These are phyloP conservation scores for Galago senegalensis DNA, from an alignment of 2,797 vertebrate genomes.

Conservation along the genomic window DNA sequence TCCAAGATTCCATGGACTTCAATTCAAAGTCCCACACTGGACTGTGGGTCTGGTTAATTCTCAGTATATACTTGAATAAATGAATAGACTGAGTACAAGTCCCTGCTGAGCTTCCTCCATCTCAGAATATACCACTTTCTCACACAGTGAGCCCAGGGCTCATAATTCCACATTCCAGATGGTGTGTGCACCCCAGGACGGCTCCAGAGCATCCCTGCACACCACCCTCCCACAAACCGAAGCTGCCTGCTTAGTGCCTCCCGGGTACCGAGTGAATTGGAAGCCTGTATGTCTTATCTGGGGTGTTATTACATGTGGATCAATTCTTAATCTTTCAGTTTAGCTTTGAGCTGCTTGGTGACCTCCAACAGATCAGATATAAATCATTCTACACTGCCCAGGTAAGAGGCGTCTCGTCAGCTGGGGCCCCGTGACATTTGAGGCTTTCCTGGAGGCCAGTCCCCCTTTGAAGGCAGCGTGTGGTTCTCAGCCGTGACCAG, in stretches of 20 bases:
- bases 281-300: slow-evolving; percentile 54
- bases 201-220: neutral
- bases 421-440: neutral
- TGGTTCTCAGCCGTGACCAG: neutral
- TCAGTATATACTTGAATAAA: neutral
- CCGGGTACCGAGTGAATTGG: neutral
- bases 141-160: neutral
- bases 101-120: neutral
- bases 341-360: slow-evolving; percentile 79
- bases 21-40: neutral
- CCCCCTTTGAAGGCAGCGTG: neutral
- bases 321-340: slow-evolving; percentile 75
- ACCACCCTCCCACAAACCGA: neutral
- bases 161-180: too few relatives aligned
- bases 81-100: neutral
- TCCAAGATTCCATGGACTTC: neutral
- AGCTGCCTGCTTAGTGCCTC: neutral
- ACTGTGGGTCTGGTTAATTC: neutral
- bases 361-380: slow-evolving; percentile 67
- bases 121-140: neutral
- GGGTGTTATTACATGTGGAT: slow-evolving; percentile 72
- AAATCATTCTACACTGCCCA: slow-evolving; percentile 77
- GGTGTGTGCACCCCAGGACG: neutral
- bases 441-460: slow-evolving; percentile 55
- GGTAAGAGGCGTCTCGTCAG: neutral